Percentiles rank a stretch among this genome's conserved stretches.
These are phyloP conservation scores for Melitaea cinxia DNA, from an alignment of 1,140 invertebrate species.

Conservation along the genomic window DNA sequence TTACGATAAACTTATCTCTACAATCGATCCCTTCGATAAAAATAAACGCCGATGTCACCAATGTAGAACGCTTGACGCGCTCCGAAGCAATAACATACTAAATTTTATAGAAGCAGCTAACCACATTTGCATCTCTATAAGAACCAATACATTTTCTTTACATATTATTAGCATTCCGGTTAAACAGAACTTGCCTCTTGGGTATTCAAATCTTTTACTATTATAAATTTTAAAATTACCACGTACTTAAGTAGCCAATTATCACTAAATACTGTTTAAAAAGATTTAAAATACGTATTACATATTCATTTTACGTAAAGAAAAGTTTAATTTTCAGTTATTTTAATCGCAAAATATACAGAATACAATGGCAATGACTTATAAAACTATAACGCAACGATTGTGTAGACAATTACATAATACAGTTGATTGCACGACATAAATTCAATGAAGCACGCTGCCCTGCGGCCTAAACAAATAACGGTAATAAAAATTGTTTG, in stretches of 20 bases:
- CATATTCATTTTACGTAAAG: no score
- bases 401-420: constrained; percentile 24
- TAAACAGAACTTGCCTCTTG: constrained; percentile 25
- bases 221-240: constrained; percentile 18
- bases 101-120: constrained; percentile 70
- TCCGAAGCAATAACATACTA: constrained; percentile 70
- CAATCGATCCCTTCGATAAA: constrained; percentile 77
- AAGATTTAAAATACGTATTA: constrained; percentile 3
- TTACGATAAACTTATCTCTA: constrained; percentile 79
- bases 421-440: constrained; percentile 18
- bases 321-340: no score
- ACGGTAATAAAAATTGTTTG: constrained; percentile 28
- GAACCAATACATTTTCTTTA: constrained; percentile 71
- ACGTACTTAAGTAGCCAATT: constrained; percentile 25
- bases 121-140: constrained; percentile 76
- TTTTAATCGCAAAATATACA: no score
- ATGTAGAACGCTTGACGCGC: constrained; percentile 69
- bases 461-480: constrained; percentile 29
- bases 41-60: constrained; percentile 64
- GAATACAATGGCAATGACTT: no score
- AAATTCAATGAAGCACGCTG: constrained; percentile 18
- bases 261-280: constrained; percentile 6
- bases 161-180: constrained; percentile 71
- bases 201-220: constrained; percentile 29
- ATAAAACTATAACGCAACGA: not conserved